phyloP scores from a whole-genome alignment of 2,888 invertebrate genomes.

The Lasioglossum malachurum region DNA sequence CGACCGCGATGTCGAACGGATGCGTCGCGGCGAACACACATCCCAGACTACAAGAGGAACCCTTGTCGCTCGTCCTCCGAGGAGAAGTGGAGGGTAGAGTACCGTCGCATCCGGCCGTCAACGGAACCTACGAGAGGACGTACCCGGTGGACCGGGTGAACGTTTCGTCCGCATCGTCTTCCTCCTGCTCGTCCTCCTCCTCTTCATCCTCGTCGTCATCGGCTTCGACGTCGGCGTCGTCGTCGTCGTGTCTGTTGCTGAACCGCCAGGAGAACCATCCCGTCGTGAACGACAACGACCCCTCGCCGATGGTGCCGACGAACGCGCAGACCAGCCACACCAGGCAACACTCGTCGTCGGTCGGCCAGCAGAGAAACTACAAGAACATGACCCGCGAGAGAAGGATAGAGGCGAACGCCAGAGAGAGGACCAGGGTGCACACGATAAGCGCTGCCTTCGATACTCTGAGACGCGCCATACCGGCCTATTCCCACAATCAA shows the following conservation, averaged over 20 bases:
- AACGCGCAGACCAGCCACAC: slow-evolving; percentile 56
- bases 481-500: slow-evolving; percentile 96
- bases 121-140: slow-evolving; percentile 75
- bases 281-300: slow-evolving; percentile 52
- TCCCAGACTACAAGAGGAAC: slow-evolving; percentile 86
- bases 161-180: slow-evolving; percentile 18
- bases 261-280: slow-evolving; percentile 34
- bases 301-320: slow-evolving; percentile 42
- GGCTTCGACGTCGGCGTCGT: background rate
- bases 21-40: slow-evolving; percentile 43
- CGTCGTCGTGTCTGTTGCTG: background rate
- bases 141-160: slow-evolving; percentile 51
- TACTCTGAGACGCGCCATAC: slow-evolving; percentile 92
- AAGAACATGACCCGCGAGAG: slow-evolving; percentile 98
- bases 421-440: slow-evolving; percentile 96
- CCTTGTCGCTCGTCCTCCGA: slow-evolving; percentile 87
- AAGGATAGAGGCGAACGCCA: slow-evolving; percentile 96
- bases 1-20: background rate
- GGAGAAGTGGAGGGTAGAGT: slow-evolving; percentile 85
- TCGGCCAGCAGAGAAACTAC: slow-evolving; percentile 91
- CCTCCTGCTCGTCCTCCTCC: slow-evolving; percentile 5
- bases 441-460: slow-evolving; percentile 98
- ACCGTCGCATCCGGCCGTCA: slow-evolving; percentile 86
- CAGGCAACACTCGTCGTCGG: slow-evolving; percentile 58
- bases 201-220: slow-evolving; percentile 22